Base-by-base conservation (phyloP, 2,888 invertebrate species). In the Ophraella communa region DNA sequence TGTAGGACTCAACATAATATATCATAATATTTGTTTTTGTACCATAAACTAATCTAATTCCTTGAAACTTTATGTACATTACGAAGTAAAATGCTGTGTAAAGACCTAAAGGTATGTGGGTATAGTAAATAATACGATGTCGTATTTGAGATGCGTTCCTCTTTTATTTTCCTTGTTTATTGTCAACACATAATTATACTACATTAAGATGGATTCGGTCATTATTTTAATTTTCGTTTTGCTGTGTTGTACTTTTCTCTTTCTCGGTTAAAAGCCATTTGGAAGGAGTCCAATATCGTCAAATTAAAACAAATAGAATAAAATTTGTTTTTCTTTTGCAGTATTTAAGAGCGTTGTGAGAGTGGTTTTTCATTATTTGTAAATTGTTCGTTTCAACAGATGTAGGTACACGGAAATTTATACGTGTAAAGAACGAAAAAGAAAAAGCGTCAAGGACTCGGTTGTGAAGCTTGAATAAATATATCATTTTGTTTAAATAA, bases 321-420 rank as follows among this genome's bases (percentile, higher is more conserved):
- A 23, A 27, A n/a, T 14, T 14, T 14, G 20, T 42, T 18, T 14
- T 4, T 39, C 35, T 39, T 14, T 1, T 14, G 14, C 17, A 4
- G n/a, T n/a, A 39, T 39, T 39, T 23, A 58, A 51, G 24, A 60
- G 30, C 52, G 52, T 44, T 24, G 51, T 52, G 30, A 24, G 2
- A 27, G 18, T 42, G 52, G 52, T 60, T 60, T 44, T 42, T 39
- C 27, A 51, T 52, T 60, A n/a, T n/a, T n/a, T n/a, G n/a, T n/a
- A n/a, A n/a, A n/a, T 52, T 52, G 33, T 35, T 35, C 30, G 0
- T n/a, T 17, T 44, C 8, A 11, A 20, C 20, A 20, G 5, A 4
- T 44, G 44, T 20, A 8, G 8, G 44, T 44, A 20, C n/a, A n/a
- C n/a, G n/a, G n/a, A n/a, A n/a, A n/a, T n/a, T n/a, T n/a, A n/a